Conservation (phyloP, 2,797 vertebrate species). For the Sebastes vulpes region DNA sequence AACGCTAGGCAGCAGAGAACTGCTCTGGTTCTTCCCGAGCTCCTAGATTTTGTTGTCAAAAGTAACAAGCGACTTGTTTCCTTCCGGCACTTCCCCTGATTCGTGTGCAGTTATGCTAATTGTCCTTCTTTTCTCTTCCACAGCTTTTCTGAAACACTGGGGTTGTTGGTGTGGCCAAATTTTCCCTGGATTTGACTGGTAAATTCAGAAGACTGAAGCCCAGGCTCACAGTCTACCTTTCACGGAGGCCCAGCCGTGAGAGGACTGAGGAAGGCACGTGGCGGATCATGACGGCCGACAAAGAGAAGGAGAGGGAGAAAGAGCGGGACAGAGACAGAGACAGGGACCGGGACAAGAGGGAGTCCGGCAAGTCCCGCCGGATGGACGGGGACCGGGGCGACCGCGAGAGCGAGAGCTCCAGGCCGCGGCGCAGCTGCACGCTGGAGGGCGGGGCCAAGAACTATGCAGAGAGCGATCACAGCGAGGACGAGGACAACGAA, state of each 20-base stretch:
- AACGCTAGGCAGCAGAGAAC: too few species aligned
- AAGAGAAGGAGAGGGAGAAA: conserved; percentile 98
- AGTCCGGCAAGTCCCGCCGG: conserved; percentile 90
- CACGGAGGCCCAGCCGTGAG: conserved; percentile 99
- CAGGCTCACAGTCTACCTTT: conserved; percentile 99
- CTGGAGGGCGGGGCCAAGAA: conserved; percentile 97
- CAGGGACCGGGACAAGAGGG: conserved; percentile 93
- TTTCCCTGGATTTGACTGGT: conserved; percentile 99
- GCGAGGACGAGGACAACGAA: conserved; percentile 97
- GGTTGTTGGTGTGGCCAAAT: conserved; percentile 99
- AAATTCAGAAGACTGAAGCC: conserved; percentile 99
- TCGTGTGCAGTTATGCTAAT: conserved; percentile 14
- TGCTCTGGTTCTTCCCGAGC: too few species aligned
- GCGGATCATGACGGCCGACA: conserved; percentile 99
- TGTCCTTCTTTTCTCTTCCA: conserved; percentile 40
- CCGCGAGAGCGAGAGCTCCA: conserved; percentile 91
- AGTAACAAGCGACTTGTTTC: too few species aligned
- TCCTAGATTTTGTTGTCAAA: too few species aligned
- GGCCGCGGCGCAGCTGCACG: conserved; percentile 96
- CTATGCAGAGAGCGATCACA: conserved; percentile 98
- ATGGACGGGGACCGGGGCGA: conserved; percentile 91
- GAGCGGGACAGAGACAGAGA: conserved; percentile 94
- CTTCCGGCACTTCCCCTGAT: too few species aligned
- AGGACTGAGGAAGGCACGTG: conserved; percentile 99
- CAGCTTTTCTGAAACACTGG: conserved; percentile 95